Evolutionary conservation across 2,113 vertebrate genomes (phyloP).

Genomic region (Neolamprologus toae): DNA sequence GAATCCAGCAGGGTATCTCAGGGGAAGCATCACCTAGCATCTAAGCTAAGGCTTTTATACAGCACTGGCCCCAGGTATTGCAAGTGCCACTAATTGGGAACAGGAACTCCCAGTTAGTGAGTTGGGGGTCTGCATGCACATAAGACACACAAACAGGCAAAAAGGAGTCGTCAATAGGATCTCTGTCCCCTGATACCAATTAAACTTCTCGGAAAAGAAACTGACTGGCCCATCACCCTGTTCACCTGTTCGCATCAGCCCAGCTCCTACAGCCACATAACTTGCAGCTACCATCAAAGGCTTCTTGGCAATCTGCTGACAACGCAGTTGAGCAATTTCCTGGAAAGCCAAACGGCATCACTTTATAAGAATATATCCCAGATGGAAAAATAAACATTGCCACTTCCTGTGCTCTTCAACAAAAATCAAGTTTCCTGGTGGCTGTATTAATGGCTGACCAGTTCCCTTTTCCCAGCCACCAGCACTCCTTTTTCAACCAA

Average conservation of each 20-base stretch:
- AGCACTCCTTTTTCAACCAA: too few relatives aligned
- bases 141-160: neutral
- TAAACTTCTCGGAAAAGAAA: neutral
- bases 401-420: neutral
- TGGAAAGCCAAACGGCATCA: neutral
- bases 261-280: neutral
- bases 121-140: neutral
- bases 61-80: neutral
- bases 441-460: too few relatives aligned
- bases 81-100: neutral
- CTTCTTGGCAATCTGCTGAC: neutral
- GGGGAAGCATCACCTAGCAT: neutral
- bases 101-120: neutral
- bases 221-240: neutral
- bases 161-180: neutral
- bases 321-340: neutral
- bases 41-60: neutral
- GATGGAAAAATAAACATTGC: neutral
- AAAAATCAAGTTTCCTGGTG: too few relatives aligned
- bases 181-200: neutral
- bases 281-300: neutral
- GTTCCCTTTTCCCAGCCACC: too few relatives aligned
- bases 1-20: neutral
- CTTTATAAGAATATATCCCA: rapidly evolving
- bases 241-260: neutral